Conservation (phyloP, 2,888 invertebrate species). For the Nemurella pictetii region DNA sequence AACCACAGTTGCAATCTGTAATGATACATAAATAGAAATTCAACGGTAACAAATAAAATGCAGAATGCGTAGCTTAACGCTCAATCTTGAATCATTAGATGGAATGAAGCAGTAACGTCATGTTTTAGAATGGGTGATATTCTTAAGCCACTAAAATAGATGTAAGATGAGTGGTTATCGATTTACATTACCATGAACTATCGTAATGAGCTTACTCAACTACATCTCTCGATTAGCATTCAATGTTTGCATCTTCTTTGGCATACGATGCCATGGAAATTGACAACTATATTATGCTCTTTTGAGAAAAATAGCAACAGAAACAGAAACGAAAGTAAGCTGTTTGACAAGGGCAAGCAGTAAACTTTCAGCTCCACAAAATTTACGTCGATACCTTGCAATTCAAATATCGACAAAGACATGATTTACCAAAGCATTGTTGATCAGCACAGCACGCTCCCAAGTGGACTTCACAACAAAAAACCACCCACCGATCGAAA, state of each 20-base stretch:
- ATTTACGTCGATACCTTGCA: too few species aligned
- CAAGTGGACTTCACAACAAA: too few species aligned
- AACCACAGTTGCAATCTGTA: neutral
- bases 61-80: neutral
- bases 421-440: too few species aligned
- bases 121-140: neutral
- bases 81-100: slow-evolving; percentile 9
- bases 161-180: neutral
- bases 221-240: neutral
- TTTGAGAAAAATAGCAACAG: neutral
- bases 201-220: neutral
- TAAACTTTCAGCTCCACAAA: too few species aligned
- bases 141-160: neutral
- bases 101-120: slow-evolving; percentile 11
- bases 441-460: too few species aligned
- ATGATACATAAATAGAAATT: neutral
- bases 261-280: neutral
- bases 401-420: too few species aligned
- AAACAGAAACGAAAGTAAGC: neutral
- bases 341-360: neutral
- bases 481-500: too few species aligned
- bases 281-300: neutral
- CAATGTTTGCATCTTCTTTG: neutral
- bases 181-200: too few species aligned
- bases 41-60: neutral